Evolutionary conservation across 23 tunicate genomes (phyloP).

Genomic region (Halocynthia aurantium): DNA sequence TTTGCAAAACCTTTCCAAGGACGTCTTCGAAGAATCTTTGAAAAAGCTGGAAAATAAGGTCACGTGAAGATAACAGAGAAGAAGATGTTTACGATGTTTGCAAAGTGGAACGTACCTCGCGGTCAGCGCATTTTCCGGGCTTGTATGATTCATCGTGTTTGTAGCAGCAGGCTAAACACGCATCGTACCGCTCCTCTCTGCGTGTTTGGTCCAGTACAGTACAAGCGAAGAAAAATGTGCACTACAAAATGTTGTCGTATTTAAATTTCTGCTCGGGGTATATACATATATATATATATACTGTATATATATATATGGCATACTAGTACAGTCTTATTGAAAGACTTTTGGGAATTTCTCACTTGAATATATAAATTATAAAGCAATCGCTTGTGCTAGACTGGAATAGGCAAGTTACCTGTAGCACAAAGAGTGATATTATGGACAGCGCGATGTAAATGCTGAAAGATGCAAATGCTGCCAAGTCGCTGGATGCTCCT

Average conservation of each 20-base stretch:
- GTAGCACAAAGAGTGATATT: constrained; percentile 11
- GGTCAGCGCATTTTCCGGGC: constrained; percentile 15
- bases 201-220: constrained; percentile 22
- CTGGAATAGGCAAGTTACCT: constrained; percentile 14
- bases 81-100: background rate
- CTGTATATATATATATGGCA: too few species aligned
- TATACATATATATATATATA: too few species aligned
- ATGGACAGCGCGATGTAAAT: constrained; percentile 8
- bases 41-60: constrained; percentile 9
- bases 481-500: constrained; percentile 18
- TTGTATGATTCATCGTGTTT: constrained; percentile 26
- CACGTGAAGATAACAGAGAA: background rate
- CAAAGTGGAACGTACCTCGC: constrained; percentile 10
- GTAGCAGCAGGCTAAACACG: constrained; percentile 14
- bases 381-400: too few species aligned
- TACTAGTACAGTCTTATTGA: too few species aligned
- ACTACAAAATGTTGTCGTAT: background rate
- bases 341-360: too few species aligned
- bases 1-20: constrained; percentile 4
- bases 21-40: constrained; percentile 18
- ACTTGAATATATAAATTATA: too few species aligned
- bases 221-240: constrained; percentile 25
- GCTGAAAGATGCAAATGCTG: constrained; percentile 26
- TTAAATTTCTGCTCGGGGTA: too few species aligned
- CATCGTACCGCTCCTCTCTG: constrained; percentile 9